Evolutionary conservation across 2,113 vertebrate species (phyloP).

Genomic region (Melanotaenia duboulayi): DNA sequence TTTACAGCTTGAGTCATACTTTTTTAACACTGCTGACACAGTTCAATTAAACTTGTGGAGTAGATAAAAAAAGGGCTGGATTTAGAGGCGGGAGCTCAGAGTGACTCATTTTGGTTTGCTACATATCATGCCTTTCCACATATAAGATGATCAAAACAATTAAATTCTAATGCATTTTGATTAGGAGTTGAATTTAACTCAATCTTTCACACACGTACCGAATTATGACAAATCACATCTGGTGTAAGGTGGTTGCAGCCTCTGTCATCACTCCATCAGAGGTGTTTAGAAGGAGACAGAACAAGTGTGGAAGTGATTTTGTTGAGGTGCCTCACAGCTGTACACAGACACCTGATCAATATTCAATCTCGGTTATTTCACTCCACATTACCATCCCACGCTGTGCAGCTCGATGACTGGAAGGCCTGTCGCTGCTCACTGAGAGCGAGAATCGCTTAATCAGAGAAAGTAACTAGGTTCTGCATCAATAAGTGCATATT

Average conservation of each 20-base stretch:
- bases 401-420: constrained; percentile 45
- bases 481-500: constrained; percentile 46
- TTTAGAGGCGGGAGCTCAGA: constrained; percentile 37
- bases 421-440: constrained; percentile 19
- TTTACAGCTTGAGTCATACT: constrained; percentile 49
- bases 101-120: constrained; percentile 44
- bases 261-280: constrained; percentile 63
- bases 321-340: constrained; percentile 49
- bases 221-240: constrained; percentile 47
- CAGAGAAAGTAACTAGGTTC: constrained; percentile 54
- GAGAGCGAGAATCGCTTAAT: constrained; percentile 51
- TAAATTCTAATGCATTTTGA: constrained; percentile 26
- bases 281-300: constrained; percentile 44
- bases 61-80: constrained; percentile 23
- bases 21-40: constrained; percentile 63
- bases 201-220: neutral
- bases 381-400: constrained; percentile 60
- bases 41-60: constrained; percentile 64
- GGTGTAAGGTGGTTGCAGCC: constrained; percentile 13
- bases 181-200: constrained; percentile 16
- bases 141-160: constrained; percentile 53
- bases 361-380: constrained; percentile 73
- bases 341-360: constrained; percentile 71
- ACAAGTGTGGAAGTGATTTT: constrained; percentile 63
- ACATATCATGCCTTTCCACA: constrained; percentile 29